Conservation (phyloP, 2,113 vertebrate genomes). For the Poeciliopsis occidentalis region DNA sequence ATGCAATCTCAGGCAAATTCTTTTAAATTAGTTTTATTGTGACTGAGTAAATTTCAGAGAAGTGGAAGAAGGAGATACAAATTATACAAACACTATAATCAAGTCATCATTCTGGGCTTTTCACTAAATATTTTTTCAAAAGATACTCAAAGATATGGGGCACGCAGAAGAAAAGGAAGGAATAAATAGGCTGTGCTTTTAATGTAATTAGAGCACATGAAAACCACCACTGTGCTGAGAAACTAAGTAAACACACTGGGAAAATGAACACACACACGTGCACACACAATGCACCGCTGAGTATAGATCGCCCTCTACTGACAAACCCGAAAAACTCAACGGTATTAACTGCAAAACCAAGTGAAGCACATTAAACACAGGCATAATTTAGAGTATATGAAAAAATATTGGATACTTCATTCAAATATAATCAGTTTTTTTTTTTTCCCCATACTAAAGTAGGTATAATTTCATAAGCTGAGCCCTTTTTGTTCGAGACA, state of each 20-base stretch:
- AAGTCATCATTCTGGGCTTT: constrained; percentile 38
- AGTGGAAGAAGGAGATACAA: not conserved
- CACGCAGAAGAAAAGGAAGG: constrained; percentile 29
- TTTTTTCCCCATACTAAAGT: not conserved
- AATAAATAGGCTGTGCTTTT: constrained; percentile 75
- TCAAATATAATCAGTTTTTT: not conserved
- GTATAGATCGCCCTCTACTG: constrained; percentile 83
- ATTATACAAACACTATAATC: constrained; percentile 73
- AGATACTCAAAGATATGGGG: not conserved
- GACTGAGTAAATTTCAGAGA: constrained; percentile 7
- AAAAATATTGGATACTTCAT: not conserved
- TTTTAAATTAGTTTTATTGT: constrained; percentile 20
- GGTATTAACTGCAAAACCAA: constrained; percentile 9
- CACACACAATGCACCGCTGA: constrained; percentile 60
- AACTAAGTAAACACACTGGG: constrained; percentile 73
- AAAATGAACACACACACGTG: not conserved
- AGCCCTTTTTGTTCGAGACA: not conserved
- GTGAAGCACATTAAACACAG: not conserved
- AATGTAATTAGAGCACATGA: constrained; percentile 87
- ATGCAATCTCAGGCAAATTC: constrained; percentile 8
- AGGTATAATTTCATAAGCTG: not conserved
- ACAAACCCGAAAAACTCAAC: constrained; percentile 49
- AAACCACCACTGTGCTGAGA: constrained; percentile 66
- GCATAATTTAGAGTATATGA: not conserved
- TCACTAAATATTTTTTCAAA: not conserved